phyloP scores from a whole-genome alignment of 2,888 invertebrate genomes.

The Tachina fera region DNA sequence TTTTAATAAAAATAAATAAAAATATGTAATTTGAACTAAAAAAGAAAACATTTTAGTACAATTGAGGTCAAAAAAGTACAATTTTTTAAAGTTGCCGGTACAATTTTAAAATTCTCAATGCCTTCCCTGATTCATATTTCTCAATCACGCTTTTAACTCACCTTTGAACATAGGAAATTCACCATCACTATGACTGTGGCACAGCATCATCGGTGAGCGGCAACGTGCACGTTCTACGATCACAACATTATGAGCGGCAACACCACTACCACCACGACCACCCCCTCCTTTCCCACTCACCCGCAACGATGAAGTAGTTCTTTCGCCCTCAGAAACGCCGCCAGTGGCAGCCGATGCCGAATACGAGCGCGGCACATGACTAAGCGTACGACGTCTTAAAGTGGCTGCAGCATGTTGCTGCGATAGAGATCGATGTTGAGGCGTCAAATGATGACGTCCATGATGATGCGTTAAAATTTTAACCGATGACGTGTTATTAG shows the following conservation, averaged over 20 bases:
- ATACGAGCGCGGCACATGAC: conserved; percentile 80
- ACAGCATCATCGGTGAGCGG: conserved; percentile 91
- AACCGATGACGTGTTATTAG: conserved; percentile 58
- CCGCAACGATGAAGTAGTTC: conserved; percentile 52
- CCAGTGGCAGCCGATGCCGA: conserved; percentile 76
- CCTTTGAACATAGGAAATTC: conserved; percentile 93
- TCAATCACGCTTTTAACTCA: conserved; percentile 79
- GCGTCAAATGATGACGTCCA: conserved; percentile 73
- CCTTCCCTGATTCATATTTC: too few relatives aligned
- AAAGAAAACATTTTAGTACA: too few relatives aligned
- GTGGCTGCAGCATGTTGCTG: conserved; percentile 77
- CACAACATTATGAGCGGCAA: conserved; percentile 60
- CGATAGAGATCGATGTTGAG: conserved; percentile 68
- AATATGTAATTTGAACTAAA: too few relatives aligned
- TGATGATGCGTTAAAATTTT: conserved; percentile 66
- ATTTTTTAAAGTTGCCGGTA: too few relatives aligned
- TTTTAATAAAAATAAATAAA: too few relatives aligned
- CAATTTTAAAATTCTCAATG: too few relatives aligned
- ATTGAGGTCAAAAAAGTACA: too few relatives aligned
- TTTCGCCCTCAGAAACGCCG: conserved; percentile 38
- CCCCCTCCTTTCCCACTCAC: conserved; percentile 38
- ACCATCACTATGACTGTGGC: conserved; percentile 93
- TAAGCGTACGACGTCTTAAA: conserved; percentile 78
- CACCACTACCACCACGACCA: too few relatives aligned
- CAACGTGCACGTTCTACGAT: conserved; percentile 84